Evolutionary conservation across 1,140 invertebrate species (phyloP).

Genomic region (Drosophila yakuba): DNA sequence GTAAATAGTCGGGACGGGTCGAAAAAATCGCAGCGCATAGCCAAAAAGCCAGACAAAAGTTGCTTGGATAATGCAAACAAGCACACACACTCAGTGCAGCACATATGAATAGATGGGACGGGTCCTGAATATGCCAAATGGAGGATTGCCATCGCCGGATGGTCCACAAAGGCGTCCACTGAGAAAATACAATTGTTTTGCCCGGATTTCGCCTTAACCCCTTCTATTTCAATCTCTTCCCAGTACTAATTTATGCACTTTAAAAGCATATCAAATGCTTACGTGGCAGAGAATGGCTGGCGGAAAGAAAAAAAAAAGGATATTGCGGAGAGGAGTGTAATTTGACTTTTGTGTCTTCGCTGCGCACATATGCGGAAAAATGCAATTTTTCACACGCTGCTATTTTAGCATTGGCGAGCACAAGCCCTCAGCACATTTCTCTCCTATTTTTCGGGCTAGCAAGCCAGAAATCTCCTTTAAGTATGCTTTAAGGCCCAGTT

Average conservation of each 20-base stretch:
- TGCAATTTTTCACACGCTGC: conserved; percentile 73
- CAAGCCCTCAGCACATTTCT: conserved; percentile 6
- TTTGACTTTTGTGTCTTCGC: conserved; percentile 52
- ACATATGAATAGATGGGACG: conserved; percentile 12
- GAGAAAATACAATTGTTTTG: conserved; percentile 71
- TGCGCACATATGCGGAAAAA: conserved; percentile 69
- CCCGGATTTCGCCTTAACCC: conserved; percentile 14
- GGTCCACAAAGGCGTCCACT: conserved; percentile 50
- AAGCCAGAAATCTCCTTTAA: background rate
- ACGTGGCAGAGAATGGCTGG: conserved; percentile 1
- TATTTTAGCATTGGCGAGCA: conserved; percentile 35
- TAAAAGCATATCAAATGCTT: conserved; percentile 66
- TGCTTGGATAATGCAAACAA: conserved; percentile 61
- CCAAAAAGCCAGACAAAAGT: conserved; percentile 71
- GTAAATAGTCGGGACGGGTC: conserved; percentile 47
- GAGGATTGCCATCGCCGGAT: conserved; percentile 18
- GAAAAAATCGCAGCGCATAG: conserved; percentile 55
- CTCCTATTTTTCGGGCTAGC: background rate
- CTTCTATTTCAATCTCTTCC: conserved; percentile 35
- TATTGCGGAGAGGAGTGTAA: conserved; percentile 39
- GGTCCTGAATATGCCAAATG: conserved; percentile 34
- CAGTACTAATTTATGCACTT: conserved; percentile 71
- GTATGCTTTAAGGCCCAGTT: background rate
- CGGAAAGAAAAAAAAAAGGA: background rate
- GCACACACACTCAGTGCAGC: conserved; percentile 11